These are phyloP conservation scores for Rhynchopsitta pachyrhyncha DNA, from an alignment of 2,113 vertebrate genomes.

Conservation along the genomic window DNA sequence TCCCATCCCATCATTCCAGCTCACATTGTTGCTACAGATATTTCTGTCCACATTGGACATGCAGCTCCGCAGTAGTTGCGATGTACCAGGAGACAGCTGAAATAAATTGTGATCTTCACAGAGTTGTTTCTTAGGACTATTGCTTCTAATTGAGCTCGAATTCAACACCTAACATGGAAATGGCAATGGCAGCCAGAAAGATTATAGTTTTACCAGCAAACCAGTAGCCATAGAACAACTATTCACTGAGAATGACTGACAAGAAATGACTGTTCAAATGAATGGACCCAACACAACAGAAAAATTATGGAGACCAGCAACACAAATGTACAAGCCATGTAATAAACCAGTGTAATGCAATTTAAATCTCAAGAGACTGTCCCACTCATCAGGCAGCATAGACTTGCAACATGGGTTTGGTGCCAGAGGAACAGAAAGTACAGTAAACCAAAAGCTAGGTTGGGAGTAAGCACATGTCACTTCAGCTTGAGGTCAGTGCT, in stretches of 20 bases:
- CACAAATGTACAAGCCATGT: background rate
- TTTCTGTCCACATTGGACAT: background rate
- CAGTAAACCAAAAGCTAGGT: background rate
- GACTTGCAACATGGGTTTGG: fast-evolving
- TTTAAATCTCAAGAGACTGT: background rate
- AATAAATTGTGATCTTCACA: background rate
- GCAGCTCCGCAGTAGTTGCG: background rate
- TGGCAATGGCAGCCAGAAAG: background rate
- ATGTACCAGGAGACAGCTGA: background rate
- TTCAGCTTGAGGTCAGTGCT: background rate
- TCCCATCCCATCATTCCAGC: conserved; percentile 40
- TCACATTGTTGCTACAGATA: background rate
- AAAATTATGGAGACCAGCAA: fast-evolving
- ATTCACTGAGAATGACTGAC: background rate
- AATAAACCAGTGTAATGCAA: background rate
- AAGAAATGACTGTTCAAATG: background rate
- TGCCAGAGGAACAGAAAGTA: background rate
- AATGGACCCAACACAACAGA: background rate
- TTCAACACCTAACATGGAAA: background rate
- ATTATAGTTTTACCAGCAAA: background rate
- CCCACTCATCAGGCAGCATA: background rate
- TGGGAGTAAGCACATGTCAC: background rate
- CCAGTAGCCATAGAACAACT: background rate
- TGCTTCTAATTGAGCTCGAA: background rate
- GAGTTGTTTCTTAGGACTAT: background rate